phyloP scores from a whole-genome alignment of 2,888 invertebrate genomes.

The Acrobasis suavella region DNA sequence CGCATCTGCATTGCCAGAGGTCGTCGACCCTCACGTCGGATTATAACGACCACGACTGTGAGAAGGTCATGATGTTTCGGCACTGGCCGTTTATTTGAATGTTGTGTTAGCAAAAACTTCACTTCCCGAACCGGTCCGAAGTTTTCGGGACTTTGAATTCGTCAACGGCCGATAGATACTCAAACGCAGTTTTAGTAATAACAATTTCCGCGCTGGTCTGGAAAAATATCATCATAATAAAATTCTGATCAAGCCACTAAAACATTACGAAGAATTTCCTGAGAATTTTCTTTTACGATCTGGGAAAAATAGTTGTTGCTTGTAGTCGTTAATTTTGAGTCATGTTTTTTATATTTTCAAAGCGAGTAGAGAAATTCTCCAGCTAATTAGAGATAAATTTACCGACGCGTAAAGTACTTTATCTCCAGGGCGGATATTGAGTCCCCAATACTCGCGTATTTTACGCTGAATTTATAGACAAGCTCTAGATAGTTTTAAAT shows the following conservation, averaged over 20 bases:
- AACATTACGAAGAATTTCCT: too few relatives aligned
- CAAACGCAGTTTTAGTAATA: too few relatives aligned
- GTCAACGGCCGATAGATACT: too few relatives aligned
- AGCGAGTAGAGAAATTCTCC: not conserved
- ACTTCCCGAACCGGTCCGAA: constrained; percentile 18
- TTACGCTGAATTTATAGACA: not conserved
- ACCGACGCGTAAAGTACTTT: not conserved
- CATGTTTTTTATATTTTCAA: too few relatives aligned
- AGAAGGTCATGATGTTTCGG: constrained; percentile 74
- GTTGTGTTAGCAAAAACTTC: constrained; percentile 33
- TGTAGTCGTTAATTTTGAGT: too few relatives aligned
- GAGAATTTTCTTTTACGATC: too few relatives aligned
- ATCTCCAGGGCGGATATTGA: not conserved
- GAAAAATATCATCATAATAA: too few relatives aligned
- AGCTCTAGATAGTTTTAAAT: not conserved
- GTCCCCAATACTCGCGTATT: not conserved
- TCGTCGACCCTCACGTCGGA: constrained; percentile 56
- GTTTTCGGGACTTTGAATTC: not conserved
- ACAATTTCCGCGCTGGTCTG: too few relatives aligned
- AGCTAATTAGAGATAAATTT: not conserved
- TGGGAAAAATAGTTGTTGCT: too few relatives aligned
- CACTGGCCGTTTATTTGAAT: constrained; percentile 40
- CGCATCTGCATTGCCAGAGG: constrained; percentile 75
- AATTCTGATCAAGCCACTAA: too few relatives aligned
- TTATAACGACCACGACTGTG: constrained; percentile 60